Percentiles rank a stretch among this genome's conserved stretches.
phyloP scores from a whole-genome alignment of 2,888 invertebrate species.

The Anthophora plumipes region DNA sequence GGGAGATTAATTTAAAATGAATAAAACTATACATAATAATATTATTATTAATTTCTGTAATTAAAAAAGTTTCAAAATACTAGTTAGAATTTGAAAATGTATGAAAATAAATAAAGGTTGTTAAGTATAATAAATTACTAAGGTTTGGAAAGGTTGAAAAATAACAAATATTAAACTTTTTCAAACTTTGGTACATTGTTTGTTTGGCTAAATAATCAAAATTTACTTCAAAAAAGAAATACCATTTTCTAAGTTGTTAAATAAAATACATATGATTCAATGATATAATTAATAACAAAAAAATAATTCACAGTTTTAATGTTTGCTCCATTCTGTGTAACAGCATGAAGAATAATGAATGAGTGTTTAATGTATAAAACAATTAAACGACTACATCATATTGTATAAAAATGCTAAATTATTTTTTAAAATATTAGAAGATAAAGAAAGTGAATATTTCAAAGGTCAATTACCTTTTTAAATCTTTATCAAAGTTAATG shows the following conservation, averaged over 20 bases:
- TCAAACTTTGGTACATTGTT: slow-evolving; percentile 71
- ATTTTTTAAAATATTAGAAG: slow-evolving; percentile 49
- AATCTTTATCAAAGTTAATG: slow-evolving; percentile 49
- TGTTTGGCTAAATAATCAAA: slow-evolving; percentile 59
- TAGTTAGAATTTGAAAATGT: slow-evolving; percentile 47
- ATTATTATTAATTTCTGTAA: slow-evolving; percentile 54
- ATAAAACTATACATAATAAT: slow-evolving; percentile 40
- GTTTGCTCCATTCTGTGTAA: slow-evolving; percentile 36
- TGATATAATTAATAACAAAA: slow-evolving; percentile 53
- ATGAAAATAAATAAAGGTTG: slow-evolving; percentile 61
- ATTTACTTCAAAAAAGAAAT: slow-evolving; percentile 44
- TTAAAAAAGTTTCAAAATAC: slow-evolving; percentile 43
- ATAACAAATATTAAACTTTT: slow-evolving; percentile 55
- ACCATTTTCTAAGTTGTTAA: slow-evolving; percentile 56
- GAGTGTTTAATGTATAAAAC: slow-evolving; percentile 30
- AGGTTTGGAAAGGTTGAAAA: slow-evolving; percentile 38
- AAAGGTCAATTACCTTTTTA: slow-evolving; percentile 31
- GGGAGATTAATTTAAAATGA: slow-evolving; percentile 33
- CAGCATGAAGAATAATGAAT: slow-evolving; percentile 44
- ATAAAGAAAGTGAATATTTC: slow-evolving; percentile 44
- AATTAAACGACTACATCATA: slow-evolving; percentile 24
- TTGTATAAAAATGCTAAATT: slow-evolving; percentile 54
- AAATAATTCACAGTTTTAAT: slow-evolving; percentile 46
- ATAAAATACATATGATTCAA: slow-evolving; percentile 63
- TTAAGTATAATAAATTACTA: slow-evolving; percentile 52